Conservation (phyloP, 1,140 invertebrate genomes). For the Octopus bimaculoides region DNA sequence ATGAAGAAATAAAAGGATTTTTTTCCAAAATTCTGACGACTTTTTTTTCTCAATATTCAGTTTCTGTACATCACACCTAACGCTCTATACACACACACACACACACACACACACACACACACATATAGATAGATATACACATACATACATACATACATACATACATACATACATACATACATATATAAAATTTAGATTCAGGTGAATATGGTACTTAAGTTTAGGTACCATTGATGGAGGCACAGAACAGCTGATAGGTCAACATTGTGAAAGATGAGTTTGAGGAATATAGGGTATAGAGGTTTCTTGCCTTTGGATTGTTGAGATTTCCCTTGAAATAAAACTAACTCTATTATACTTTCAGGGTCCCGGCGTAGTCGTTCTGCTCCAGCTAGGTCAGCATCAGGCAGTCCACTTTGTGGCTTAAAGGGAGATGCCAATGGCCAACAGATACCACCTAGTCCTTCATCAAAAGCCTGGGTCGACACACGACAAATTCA, state of each 20-base stretch:
- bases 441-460: conserved; percentile 27
- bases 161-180: not conserved
- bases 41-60: no score
- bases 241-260: no score
- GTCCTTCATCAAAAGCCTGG: conserved; percentile 46
- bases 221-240: no score
- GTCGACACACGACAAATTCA: conserved; percentile 41
- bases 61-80: no score
- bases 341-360: not conserved
- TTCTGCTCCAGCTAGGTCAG: conserved; percentile 45
- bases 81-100: not conserved
- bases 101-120: not conserved
- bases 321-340: no score
- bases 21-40: no score
- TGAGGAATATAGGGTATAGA: no score
- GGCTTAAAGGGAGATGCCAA: conserved; percentile 32
- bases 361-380: conserved; percentile 48
- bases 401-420: conserved; percentile 41
- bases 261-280: no score
- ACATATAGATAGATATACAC: not conserved
- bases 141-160: not conserved
- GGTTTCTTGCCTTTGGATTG: no score
- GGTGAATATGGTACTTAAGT: no score
- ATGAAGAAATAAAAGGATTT: no score
- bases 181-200: not conserved